Evolutionary conservation across 2,113 vertebrate species (phyloP).

Genomic region (Eurypyga helias): DNA sequence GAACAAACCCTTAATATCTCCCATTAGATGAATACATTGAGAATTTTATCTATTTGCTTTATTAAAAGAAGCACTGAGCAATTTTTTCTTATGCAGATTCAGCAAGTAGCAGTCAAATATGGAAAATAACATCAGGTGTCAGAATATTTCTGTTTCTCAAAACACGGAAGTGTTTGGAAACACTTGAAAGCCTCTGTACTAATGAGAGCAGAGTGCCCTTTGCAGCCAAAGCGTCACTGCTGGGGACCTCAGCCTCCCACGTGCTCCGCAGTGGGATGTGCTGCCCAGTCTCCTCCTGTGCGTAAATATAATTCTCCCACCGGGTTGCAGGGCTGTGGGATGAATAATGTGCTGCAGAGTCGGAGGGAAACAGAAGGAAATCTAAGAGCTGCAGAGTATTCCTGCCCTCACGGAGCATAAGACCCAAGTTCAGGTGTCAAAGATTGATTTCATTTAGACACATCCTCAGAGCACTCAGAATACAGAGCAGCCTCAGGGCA

Average conservation of each 20-base stretch:
- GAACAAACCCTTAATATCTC: background rate
- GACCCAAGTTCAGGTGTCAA: background rate
- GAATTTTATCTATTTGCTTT: background rate
- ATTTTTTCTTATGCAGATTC: background rate
- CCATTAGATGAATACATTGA: background rate
- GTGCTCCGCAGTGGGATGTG: background rate
- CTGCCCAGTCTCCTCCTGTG: background rate
- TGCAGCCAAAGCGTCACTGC: accelerated
- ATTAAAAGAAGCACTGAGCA: background rate
- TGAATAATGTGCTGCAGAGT: background rate
- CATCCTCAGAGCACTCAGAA: background rate
- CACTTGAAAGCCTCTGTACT: background rate
- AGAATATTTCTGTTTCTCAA: background rate
- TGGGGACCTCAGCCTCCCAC: background rate
- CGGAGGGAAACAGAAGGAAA: background rate
- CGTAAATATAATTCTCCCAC: background rate
- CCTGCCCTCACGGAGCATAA: background rate
- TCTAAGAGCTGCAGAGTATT: background rate
- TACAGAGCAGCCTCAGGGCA: background rate
- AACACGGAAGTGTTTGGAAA: background rate
- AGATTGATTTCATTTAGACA: background rate
- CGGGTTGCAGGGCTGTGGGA: background rate
- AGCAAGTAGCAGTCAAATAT: background rate
- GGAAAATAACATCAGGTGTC: background rate
- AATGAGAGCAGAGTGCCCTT: background rate